phyloP scores from a whole-genome alignment of 2,797 vertebrate species.

The Gobionotothen gibberifrons region DNA sequence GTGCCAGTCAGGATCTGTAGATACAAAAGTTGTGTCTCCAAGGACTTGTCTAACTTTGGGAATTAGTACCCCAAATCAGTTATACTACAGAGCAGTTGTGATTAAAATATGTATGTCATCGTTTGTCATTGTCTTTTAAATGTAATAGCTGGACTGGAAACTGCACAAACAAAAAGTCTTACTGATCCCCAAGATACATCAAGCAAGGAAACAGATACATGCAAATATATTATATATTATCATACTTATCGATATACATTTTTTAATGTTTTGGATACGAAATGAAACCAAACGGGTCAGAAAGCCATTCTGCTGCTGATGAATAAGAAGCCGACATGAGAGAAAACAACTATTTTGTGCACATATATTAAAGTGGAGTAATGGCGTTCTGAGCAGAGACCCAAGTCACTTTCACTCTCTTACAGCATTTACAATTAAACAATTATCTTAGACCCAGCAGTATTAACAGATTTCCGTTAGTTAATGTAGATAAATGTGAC shows the following conservation, averaged over 20 bases:
- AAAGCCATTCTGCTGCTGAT: not conserved
- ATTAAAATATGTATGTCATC: not conserved
- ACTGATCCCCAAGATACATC: not conserved
- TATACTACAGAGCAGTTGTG: not conserved
- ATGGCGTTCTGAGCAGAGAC: too few species aligned
- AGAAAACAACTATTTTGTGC: not conserved
- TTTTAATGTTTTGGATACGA: not conserved
- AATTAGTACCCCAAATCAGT: not conserved
- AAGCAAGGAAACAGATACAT: not conserved
- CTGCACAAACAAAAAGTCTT: not conserved
- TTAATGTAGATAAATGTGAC: not conserved
- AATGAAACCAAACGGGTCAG: not conserved
- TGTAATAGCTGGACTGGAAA: not conserved
- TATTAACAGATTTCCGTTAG: too few species aligned
- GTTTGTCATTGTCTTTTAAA: constrained; percentile 5
- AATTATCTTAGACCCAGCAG: too few species aligned
- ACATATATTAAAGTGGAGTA: too few species aligned
- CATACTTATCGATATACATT: not conserved
- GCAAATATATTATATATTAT: not conserved
- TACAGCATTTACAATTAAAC: too few species aligned
- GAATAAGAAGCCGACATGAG: not conserved
- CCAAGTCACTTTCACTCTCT: too few species aligned
- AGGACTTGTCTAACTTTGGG: not conserved
- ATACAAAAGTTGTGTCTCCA: constrained; percentile 25
- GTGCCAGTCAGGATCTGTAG: constrained; percentile 39